Conservation (phyloP, 2,888 invertebrate species). For the Crossocerus cetratus region DNA sequence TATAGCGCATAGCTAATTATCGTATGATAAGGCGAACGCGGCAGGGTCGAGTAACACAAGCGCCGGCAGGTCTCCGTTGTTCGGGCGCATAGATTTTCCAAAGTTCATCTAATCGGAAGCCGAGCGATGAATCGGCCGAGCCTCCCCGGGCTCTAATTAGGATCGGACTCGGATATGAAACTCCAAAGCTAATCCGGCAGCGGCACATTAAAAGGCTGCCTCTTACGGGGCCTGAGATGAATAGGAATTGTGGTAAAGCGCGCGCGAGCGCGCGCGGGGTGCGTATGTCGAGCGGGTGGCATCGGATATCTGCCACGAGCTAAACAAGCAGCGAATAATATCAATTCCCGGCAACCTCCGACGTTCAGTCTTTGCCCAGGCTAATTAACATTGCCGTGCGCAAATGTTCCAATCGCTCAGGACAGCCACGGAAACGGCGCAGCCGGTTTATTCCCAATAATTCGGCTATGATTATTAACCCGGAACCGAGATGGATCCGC, state of each 20-base stretch:
- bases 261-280: conserved; percentile 10
- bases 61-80: neutral
- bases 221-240: conserved; percentile 25
- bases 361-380: neutral
- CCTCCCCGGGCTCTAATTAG: conserved; percentile 56
- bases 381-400: conserved; percentile 10
- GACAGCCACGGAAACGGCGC: too few relatives aligned
- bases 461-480: too few relatives aligned
- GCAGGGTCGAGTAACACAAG: too few relatives aligned
- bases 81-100: conserved; percentile 8
- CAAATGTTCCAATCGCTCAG: neutral
- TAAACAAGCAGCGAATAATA: conserved; percentile 32
- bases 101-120: neutral
- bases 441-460: too few relatives aligned
- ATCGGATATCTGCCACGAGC: conserved; percentile 12
- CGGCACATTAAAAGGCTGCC: conserved; percentile 38
- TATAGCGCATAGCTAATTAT: too few relatives aligned
- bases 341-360: neutral
- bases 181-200: conserved; percentile 41
- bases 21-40: too few relatives aligned
- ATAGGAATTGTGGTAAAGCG: conserved; percentile 32
- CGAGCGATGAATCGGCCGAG: conserved; percentile 15
- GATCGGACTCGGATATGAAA: conserved; percentile 37
- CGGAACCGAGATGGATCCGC: too few relatives aligned
- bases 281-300: conserved; percentile 27